A percentile compares a stretch with the other conserved stretches of the same genome.
phyloP scores from a whole-genome alignment of 2,888 invertebrate species.

The Lycocerus yunnanus region DNA sequence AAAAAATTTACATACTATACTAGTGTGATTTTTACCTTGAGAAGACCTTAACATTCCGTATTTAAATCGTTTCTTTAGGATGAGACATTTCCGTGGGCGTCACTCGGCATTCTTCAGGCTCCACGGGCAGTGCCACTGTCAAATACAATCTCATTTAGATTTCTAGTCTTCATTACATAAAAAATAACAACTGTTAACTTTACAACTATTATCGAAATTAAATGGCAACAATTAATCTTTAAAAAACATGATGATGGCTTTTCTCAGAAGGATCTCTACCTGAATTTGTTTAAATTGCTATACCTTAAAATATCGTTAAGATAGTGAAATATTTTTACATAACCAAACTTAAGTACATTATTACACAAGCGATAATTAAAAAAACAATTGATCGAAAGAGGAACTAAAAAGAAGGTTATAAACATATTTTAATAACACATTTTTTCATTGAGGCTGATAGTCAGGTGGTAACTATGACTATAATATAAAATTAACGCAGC shows the following conservation, averaged over 20 bases:
- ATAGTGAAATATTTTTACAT: not conserved
- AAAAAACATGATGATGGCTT: not conserved
- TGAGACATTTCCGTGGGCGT: slow-evolving; percentile 34
- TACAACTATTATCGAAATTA: slow-evolving; percentile 22
- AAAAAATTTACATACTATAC: not conserved
- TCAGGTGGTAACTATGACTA: not conserved
- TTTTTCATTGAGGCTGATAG: not conserved
- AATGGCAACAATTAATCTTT: slow-evolving; percentile 17
- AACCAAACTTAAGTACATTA: not conserved
- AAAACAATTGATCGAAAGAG: not conserved
- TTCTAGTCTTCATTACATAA: slow-evolving; percentile 7
- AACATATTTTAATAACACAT: not conserved
- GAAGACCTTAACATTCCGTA: slow-evolving; percentile 27
- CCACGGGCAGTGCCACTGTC: slow-evolving; percentile 22
- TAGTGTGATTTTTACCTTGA: slow-evolving; percentile 20
- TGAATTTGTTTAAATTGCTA: not conserved
- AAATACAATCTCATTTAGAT: slow-evolving; percentile 20
- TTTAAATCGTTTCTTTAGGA: slow-evolving; percentile 13
- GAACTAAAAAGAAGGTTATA: not conserved
- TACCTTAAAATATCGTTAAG: not conserved
- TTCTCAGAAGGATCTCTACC: not conserved
- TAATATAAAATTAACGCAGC: not conserved
- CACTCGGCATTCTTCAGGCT: slow-evolving; percentile 30
- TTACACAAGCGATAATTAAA: not conserved
- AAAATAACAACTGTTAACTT: slow-evolving; percentile 1